These are phyloP conservation scores for Hybognathus amarus DNA, from an alignment of 2,797 vertebrate genomes.

Conservation along the genomic window DNA sequence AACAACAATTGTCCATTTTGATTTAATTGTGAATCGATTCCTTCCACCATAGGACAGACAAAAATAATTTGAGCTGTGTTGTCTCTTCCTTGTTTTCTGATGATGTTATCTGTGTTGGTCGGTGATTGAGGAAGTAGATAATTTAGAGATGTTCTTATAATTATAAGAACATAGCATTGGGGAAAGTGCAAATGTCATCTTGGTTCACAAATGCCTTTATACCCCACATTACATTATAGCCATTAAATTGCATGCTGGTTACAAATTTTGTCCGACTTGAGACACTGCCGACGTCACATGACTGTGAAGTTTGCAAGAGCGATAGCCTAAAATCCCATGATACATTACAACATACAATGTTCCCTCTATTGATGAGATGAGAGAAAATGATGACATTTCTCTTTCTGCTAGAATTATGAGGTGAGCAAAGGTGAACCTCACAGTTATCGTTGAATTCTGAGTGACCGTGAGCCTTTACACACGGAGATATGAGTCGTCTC, in stretches of 20 bases:
- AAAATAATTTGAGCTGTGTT: too few species aligned
- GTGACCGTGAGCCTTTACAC: conserved; percentile 30
- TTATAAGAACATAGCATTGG: background rate
- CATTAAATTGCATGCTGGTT: too few species aligned
- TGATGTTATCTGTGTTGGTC: background rate
- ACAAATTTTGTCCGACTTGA: too few species aligned
- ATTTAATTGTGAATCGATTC: background rate
- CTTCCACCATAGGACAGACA: background rate
- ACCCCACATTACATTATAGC: background rate
- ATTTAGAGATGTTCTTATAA: background rate
- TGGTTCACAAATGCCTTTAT: background rate
- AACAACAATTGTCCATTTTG: background rate
- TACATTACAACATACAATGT: conserved; percentile 9
- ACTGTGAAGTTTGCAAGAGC: too few species aligned
- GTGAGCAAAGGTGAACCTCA: conserved; percentile 45
- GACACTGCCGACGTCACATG: too few species aligned
- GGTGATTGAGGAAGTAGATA: background rate
- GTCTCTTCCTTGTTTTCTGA: background rate
- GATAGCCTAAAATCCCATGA: background rate
- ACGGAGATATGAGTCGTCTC: conserved; percentile 35
- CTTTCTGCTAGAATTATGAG: conserved; percentile 44
- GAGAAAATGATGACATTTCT: conserved; percentile 46
- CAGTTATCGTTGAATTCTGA: conserved; percentile 49
- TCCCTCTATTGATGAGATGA: conserved; percentile 5
- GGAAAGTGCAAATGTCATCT: background rate